Conservation (phyloP, 2,797 vertebrate genomes). For the Lemur catta region DNA sequence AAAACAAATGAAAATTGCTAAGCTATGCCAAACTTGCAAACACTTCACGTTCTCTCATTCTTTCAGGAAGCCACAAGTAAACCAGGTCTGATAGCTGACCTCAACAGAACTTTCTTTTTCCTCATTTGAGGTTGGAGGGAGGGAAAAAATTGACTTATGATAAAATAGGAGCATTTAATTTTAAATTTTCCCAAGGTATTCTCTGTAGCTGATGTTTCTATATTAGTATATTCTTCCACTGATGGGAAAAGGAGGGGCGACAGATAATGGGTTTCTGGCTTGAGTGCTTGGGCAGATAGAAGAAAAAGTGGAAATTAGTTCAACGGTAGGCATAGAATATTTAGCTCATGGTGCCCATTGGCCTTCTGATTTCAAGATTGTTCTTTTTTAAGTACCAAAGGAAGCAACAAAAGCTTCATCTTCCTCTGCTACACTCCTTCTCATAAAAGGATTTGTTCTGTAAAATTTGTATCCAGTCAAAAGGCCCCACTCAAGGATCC, state of each 20-base stretch:
- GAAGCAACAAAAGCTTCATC: background rate
- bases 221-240: background rate
- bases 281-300: background rate
- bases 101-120: background rate
- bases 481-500: background rate
- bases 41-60: background rate
- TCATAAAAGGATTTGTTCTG: background rate
- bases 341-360: background rate
- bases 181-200: background rate
- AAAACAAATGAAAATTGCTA: constrained; percentile 28
- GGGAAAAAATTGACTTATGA: background rate
- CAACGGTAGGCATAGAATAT: background rate
- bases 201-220: background rate
- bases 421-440: background rate
- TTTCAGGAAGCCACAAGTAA: constrained; percentile 12
- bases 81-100: background rate
- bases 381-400: background rate
- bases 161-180: constrained; percentile 48
- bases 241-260: background rate
- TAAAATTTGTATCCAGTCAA: background rate
- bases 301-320: constrained; percentile 37
- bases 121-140: background rate
- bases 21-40: background rate
- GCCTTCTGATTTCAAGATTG: background rate
- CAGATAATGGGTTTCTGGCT: background rate